Evolutionary conservation across 2,888 invertebrate genomes (phyloP), one percentile per base, ranked within the genome.

Genomic region (Nasonia oneida): DNA sequence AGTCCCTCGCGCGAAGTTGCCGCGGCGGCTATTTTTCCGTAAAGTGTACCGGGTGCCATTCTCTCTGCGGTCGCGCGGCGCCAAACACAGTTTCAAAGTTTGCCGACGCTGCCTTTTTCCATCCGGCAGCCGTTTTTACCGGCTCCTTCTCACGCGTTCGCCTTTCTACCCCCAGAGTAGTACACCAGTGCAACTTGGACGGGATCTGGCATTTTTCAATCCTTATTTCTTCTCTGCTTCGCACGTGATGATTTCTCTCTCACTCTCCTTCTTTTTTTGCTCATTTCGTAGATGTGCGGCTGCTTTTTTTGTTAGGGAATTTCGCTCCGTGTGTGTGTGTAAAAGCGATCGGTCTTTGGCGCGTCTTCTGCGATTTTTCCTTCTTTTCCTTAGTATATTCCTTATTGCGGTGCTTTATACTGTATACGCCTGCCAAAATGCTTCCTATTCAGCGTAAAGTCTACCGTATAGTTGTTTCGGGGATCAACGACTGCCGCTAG

Each of bases 121-220:
- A n/a, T 42, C 64, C 64, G 14, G 4, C 23, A 37, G 42, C 14
- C 67, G 42, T 80, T 81, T 76, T 81, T 53, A 29, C 37, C 29
- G 23, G 33, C 14, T 18, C 57, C 18, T 57, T 33, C n/a, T 61
- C 57, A 67, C 70, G 37, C 77, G 37, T 53, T 10, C 61, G 15
- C 33, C 50, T 29, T 29, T 29, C 29, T 29, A 29, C 76, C 4
- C 37, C 4, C 3, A 15, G 2, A 15, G 33, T 70, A 37, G 33
- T 37, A 37, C 37, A 37, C 4, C 0, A 5, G 3, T 23, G 73
- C 73, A 73, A 42, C 14, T 47, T 47, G 23, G 73, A 37, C 73
- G 79, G 64, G 82, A 84, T 84, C 85, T 83, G 85, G 83, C 71
- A 74, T 80, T 85, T 87, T 87, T 83, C 87, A 83, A 87, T 87